phyloP scores from a whole-genome alignment of 2,113 vertebrate species.

The Trachemys scripta region DNA sequence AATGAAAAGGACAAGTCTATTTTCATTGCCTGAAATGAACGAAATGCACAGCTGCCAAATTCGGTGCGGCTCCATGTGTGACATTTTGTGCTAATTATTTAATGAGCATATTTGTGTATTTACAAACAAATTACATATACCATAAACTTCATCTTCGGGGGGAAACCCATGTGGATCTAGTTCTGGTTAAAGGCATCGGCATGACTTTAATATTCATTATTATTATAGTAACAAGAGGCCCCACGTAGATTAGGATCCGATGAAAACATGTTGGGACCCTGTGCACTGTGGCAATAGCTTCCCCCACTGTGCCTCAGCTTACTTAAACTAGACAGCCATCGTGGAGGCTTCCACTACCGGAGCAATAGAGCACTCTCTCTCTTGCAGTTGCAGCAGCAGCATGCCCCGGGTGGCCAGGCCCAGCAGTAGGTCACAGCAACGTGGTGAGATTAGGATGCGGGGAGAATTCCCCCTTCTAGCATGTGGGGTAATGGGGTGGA shows the following conservation, averaged over 20 bases:
- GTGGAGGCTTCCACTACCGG: neutral
- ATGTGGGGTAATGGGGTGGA: too few relatives aligned
- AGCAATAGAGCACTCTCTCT: neutral
- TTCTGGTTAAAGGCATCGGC: neutral
- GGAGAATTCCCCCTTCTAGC: neutral
- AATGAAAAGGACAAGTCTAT: slow-evolving; percentile 54
- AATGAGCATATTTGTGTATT: neutral
- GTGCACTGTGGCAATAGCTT: neutral
- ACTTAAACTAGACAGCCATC: neutral
- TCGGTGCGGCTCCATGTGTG: neutral
- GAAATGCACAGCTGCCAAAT: neutral
- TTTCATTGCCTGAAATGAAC: slow-evolving; percentile 15
- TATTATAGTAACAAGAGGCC: neutral
- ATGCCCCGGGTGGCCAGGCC: too few relatives aligned
- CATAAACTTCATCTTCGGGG: neutral
- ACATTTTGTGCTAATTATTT: neutral
- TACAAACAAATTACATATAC: neutral
- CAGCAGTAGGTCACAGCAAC: neutral
- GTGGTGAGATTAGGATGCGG: neutral
- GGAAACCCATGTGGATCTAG: neutral
- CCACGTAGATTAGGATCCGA: neutral
- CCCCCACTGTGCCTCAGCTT: neutral
- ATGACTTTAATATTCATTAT: neutral
- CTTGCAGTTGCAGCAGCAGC: too few relatives aligned
- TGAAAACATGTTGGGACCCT: neutral